phyloP scores from a whole-genome alignment of 2,888 invertebrate genomes.

The Drosophila phalerata region DNA sequence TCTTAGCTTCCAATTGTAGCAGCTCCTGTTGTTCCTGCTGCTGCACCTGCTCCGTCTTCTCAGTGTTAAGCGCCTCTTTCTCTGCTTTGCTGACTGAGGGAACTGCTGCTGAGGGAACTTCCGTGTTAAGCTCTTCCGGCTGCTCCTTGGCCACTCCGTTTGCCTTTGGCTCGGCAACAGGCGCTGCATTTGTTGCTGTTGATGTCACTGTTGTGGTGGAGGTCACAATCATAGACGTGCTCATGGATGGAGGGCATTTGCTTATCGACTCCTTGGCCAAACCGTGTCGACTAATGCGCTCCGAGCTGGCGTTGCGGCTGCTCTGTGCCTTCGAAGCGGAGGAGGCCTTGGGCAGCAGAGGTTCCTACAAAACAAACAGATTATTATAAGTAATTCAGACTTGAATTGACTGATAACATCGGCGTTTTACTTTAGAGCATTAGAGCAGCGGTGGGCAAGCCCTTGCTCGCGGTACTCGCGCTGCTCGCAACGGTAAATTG shows the following conservation, averaged over 20 bases:
- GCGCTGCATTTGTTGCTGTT: constrained; percentile 21
- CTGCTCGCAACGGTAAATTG: too few species aligned
- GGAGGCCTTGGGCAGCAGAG: constrained; percentile 65
- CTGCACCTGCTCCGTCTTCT: constrained; percentile 77
- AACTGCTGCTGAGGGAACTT: constrained; percentile 31
- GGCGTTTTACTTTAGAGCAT: too few species aligned
- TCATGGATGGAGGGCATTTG: constrained; percentile 70
- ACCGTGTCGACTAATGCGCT: constrained; percentile 61
- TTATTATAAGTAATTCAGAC: neutral
- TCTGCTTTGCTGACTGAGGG: constrained; percentile 83
- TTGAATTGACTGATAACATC: too few species aligned
- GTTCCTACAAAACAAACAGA: constrained; percentile 61
- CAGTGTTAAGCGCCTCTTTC: constrained; percentile 85
- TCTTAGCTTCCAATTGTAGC: constrained; percentile 18
- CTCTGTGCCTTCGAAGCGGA: constrained; percentile 66
- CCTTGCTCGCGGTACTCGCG: too few species aligned
- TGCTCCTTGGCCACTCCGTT: constrained; percentile 62
- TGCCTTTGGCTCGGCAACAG: constrained; percentile 31
- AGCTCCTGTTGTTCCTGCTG: constrained; percentile 13
- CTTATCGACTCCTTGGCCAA: constrained; percentile 44
- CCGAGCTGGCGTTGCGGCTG: constrained; percentile 67
- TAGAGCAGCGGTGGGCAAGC: too few species aligned
- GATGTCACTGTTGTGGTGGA: constrained; percentile 41
- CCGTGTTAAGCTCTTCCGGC: constrained; percentile 22
- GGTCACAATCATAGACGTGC: constrained; percentile 74